Evolutionary conservation across 2,113 vertebrate genomes (phyloP).

Genomic region (Aspidoscelis tigris): DNA sequence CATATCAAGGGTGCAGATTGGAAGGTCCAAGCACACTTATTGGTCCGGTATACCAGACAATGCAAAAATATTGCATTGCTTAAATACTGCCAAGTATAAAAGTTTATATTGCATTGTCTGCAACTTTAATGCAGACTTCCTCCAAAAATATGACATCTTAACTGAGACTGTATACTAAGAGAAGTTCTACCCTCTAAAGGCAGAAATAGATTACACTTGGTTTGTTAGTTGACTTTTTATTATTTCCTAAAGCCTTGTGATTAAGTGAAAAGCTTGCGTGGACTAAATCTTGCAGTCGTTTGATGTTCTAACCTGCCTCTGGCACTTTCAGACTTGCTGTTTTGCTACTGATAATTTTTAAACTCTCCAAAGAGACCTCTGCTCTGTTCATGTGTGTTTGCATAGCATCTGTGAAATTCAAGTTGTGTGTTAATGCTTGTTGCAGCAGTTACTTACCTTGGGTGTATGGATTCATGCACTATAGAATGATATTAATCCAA

Average conservation of each 20-base stretch:
- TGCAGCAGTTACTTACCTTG: background rate
- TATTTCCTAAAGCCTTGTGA: constrained; percentile 30
- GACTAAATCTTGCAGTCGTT: constrained; percentile 21
- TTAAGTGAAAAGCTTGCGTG: constrained; percentile 29
- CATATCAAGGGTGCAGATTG: too few species aligned
- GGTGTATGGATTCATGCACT: background rate
- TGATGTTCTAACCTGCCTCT: constrained; percentile 18
- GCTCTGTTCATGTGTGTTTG: background rate
- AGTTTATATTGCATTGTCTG: constrained; percentile 37
- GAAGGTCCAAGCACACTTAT: too few species aligned
- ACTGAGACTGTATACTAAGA: constrained; percentile 33
- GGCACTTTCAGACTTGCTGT: constrained; percentile 21
- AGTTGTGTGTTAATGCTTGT: constrained; percentile 10
- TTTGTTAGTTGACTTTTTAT: constrained; percentile 43
- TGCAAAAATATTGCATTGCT: too few species aligned
- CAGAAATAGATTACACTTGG: constrained; percentile 24
- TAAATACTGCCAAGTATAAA: background rate
- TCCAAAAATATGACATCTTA: constrained; percentile 9
- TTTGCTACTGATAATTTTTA: constrained; percentile 43
- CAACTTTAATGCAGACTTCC: constrained; percentile 41
- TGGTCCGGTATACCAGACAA: too few species aligned
- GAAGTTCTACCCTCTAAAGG: constrained; percentile 14
- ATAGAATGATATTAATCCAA: background rate
- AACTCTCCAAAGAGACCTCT: background rate
- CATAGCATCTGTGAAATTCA: constrained; percentile 7